Base-by-base conservation (phyloP, 1,140 invertebrate genomes). In the Drosophila mauritiana region DNA sequence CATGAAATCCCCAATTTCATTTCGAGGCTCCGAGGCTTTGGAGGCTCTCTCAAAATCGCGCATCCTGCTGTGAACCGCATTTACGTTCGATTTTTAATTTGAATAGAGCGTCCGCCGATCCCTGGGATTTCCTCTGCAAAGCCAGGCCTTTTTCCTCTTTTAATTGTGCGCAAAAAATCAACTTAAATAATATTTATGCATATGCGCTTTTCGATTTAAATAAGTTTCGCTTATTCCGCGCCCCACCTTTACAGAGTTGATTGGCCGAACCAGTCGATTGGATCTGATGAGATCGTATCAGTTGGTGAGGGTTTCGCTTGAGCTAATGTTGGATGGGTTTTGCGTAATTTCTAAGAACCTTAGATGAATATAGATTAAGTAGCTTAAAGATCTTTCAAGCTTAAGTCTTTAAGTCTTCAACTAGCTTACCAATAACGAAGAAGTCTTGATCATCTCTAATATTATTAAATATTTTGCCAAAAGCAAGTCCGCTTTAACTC, bases 61-160 rank as follows among this genome's bases (percentile, higher is more conserved):
- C 80, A 68, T 91, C 88, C 88, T 89, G 88, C 88, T 91, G 88
- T 91, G 88, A 76, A 55, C 72, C 83, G 80, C 89, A 88, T 91
- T 91, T 91, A 91, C 83, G 88, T 85, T 91, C 77, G 77, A 89
- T 89, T 89, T 89, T 89, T 89, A 89, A 89, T 89, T 89, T 89
- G 84, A 89, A 89, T 90, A 88, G 83, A 73, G 63, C 59, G 52
- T 59, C 51, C 46, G 70, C 42, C 36, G 37, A 31, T 43, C 22
- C 10, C 43, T 13, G 11, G 11, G 20, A 49, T 40, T 52, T 57
- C 39, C 20, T n/a, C 20, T 49, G 27, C 20, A 22, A 17, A n/a
- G 12, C 7, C 48, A 0, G 27, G 36, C 40, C 53, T 58, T 56
- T n/a, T 49, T 42, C 40, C 68, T 58, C 63, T 89, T 89, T 84